Evolutionary conservation across 2,888 invertebrate species (phyloP), one percentile per base, ranked within the genome.

Genomic region (Andrena fulva): DNA sequence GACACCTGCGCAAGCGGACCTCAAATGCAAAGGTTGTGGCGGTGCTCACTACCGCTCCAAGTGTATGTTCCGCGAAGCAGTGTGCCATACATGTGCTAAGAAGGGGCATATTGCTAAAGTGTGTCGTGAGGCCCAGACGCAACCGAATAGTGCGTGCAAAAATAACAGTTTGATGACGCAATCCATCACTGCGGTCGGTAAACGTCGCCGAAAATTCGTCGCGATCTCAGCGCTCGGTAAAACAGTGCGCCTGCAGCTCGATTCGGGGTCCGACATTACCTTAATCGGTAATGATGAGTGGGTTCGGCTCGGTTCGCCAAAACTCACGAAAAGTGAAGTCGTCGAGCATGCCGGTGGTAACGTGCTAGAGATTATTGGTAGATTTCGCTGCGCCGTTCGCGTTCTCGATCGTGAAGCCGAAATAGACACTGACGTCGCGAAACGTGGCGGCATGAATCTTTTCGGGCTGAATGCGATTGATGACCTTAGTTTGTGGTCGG

Each of bases 21-120:
- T 8, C 0, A 72, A 63, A 27, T 72, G 72, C 16, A 72, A 64
- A 7, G 63, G 27, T 2, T 72, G 72, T 16, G 72, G 52, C 10
- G 35, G 54, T 12, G 16, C 42, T 0, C 72, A 72, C 24, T 6
- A 16, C 12, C 63, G 72, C 0, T 33, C 72, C 7, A 64, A 72
- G 27, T 72, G 72, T 7, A 6, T 27, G 0, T 72, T 72, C 35
- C 63, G 54, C 31, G 72, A 72, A 6, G 63, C 27, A 7, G 35
- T 63, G 10, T 72, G 72, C 10, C 16, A 35, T 6, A 72, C 29
- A 5, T 72, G 72, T 7, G 27, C n/a, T 0, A 63, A 33, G 1
- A 72, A 52, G 6, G 72, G 54, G 1, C 54, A 63, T 5, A 63
- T 72, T 10, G 42, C 52, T 1, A 35, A 33, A 12, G 54, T 64